Evolutionary conservation across 2,113 vertebrate genomes (phyloP), one percentile per base, ranked within the genome.

Genomic region (Lontra canadensis): DNA sequence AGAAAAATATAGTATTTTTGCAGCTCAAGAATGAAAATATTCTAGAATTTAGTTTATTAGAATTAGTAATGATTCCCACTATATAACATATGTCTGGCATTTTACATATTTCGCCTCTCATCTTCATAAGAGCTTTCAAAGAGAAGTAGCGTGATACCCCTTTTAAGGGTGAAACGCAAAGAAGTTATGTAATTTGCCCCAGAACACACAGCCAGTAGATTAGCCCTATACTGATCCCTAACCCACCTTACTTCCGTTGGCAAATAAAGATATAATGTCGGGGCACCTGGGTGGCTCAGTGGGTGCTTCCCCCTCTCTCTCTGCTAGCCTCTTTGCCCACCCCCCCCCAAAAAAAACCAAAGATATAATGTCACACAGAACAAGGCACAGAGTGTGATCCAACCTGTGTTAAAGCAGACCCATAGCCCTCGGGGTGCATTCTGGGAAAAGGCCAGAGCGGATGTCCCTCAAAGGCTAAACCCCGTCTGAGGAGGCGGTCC

Each of bases 11-110:
- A 61, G 13, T 47, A 85, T 65, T 76, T 88, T 89, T 61, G 7
- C 7, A 67, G 74, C 39, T 89, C 20, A 93, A 67, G 36, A 92
- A 89, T 83, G 15, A 90, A 97, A 85, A 63, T 67, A 36, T 25
- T 6, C 12, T 88, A 36, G 47, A 79, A 93, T 78, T 85, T 61
- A 49, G 14, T 20, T 71, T 31, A 39, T 93, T 88, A 83, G 39
- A 94, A 94, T 96, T 65, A 42, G 23, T 20, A 57, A 61, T 1
- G 4, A 87, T 39, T n/a, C 12, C n/a, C 15, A 6, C 20, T 47
- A 71, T 3, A 82, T 42, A 88, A 71, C 20, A 20, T 6, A 14
- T 25, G 10, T 9, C 36, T 96, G 13, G 3, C 11, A 73, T 89
- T 69, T 95, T 42, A 73, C 2, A n/a, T 4, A 9, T 10, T 49